Evolutionary conservation across 2,888 invertebrate genomes (phyloP).

Genomic region (Sinopyrophorus schimmeli): DNA sequence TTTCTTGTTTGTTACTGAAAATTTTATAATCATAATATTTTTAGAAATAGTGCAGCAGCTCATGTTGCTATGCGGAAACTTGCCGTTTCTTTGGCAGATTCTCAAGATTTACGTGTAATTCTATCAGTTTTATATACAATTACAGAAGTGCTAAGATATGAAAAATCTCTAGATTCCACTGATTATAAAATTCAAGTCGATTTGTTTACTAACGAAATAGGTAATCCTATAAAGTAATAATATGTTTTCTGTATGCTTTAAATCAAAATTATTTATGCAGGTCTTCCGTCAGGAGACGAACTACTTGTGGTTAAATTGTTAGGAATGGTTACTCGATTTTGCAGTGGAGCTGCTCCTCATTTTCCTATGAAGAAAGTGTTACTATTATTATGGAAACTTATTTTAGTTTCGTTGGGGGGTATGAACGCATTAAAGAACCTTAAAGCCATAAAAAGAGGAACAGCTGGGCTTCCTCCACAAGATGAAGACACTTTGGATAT

Average conservation of each 20-base stretch:
- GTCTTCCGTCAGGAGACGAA: slow-evolving; percentile 73
- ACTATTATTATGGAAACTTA: slow-evolving; percentile 92
- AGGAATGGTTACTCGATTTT: slow-evolving; percentile 95
- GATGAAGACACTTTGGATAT: slow-evolving; percentile 94
- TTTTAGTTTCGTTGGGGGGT: slow-evolving; percentile 90
- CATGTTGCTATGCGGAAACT: slow-evolving; percentile 75
- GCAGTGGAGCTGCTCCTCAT: slow-evolving; percentile 93
- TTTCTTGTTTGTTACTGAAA: slow-evolving; percentile 3
- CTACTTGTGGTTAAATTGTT: slow-evolving; percentile 85
- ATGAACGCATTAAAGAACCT: slow-evolving; percentile 78
- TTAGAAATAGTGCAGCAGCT: slow-evolving; percentile 68
- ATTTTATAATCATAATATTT: slow-evolving; percentile 7
- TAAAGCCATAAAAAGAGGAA: slow-evolving; percentile 71
- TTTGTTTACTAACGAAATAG: slow-evolving; percentile 63
- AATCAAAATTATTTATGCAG: slow-evolving; percentile 33
- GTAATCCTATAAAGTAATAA: slow-evolving; percentile 48
- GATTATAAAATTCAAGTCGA: slow-evolving; percentile 59
- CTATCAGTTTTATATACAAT: slow-evolving; percentile 93
- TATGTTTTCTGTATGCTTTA: neutral
- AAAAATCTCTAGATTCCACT: slow-evolving; percentile 56
- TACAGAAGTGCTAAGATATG: slow-evolving; percentile 88
- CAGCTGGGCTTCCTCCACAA: slow-evolving; percentile 72
- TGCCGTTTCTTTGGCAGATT: slow-evolving; percentile 85
- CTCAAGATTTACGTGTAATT: slow-evolving; percentile 87
- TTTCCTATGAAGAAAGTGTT: slow-evolving; percentile 99